Evolutionary conservation across 2,888 invertebrate species (phyloP), one percentile per base, ranked within the genome.

Genomic region (Bombylius major): DNA sequence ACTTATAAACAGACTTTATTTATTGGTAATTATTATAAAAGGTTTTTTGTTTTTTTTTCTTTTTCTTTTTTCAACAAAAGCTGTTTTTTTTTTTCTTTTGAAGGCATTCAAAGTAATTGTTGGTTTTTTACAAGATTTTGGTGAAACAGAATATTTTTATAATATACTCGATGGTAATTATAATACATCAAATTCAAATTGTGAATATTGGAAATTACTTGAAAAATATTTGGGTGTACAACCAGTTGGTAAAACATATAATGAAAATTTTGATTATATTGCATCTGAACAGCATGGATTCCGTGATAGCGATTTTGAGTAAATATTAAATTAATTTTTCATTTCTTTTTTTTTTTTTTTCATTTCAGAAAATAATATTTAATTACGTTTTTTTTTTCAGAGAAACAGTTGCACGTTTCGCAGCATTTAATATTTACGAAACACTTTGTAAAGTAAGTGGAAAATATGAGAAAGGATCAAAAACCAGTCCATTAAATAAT

Each of bases 381-480:
- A 23, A 23, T 23, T 23, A 23, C 23, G 3, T 23, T 23, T 23
- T 36, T 36, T 36, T 31, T 51, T 51, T 34, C 13, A 55, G 55
- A 36, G 34, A 51, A 12, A 46, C 47, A 12, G 50, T 55, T 23
- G 7, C 55, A 2, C 14, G 36, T 32, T 12, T 55, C 9, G 12
- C 36, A 11, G 33, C 55, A 5, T 55, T 47, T 39, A 46, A 55
- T 36, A 34, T 55, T 36, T 55, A 50, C 39, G 55, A 55, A 32
- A 45, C 82, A 0, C 76, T 86, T 33, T 88, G 87, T 67, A 80
- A 82, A 62, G 79, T 83, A 57, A 89, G 92, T 4, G 86, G 85
- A 0, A 82, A 92, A 68, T 89, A 83, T 83, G 56, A 86, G 87
- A 0, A 78, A 80, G 4, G 80, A 87, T 66, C 63, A 82, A 3